phyloP scores from a whole-genome alignment of 1,140 invertebrate genomes.

The Dendrolimus punctatus region DNA sequence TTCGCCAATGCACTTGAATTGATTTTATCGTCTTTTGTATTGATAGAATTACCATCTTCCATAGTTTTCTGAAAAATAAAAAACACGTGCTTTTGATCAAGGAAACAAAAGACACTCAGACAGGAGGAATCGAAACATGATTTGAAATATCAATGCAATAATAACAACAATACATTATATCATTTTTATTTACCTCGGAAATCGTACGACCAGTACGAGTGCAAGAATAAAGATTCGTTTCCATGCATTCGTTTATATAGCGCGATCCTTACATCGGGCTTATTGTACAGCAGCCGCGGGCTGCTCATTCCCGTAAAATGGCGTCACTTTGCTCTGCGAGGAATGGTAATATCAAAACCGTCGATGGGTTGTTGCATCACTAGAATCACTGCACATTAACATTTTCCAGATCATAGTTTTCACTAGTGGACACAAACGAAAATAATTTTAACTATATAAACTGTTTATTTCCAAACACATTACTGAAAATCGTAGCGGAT shows the following conservation, averaged over 20 bases:
- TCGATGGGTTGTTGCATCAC: constrained; percentile 40
- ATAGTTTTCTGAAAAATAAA: constrained; percentile 65
- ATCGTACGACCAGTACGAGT: constrained; percentile 69
- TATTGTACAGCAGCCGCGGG: constrained; percentile 67
- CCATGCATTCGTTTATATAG: constrained; percentile 62
- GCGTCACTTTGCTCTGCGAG: constrained; percentile 67
- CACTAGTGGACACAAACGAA: constrained; percentile 34
- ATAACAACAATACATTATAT: constrained; percentile 30
- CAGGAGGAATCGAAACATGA: constrained; percentile 55
- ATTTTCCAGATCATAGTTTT: constrained; percentile 40
- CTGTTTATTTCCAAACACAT: constrained; percentile 69
- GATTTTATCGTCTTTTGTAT: constrained; percentile 56
- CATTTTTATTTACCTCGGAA: constrained; percentile 47
- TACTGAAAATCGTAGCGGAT: constrained; percentile 56
- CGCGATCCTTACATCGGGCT: constrained; percentile 65
- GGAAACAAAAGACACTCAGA: constrained; percentile 68
- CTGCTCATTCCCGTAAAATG: constrained; percentile 73
- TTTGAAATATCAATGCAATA: constrained; percentile 53
- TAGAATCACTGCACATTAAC: constrained; percentile 38
- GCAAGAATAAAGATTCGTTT: constrained; percentile 62
- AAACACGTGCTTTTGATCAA: constrained; percentile 53
- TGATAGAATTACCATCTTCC: constrained; percentile 66
- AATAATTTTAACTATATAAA: constrained; percentile 34
- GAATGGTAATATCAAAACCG: constrained; percentile 61
- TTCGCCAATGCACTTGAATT: constrained; percentile 37